These are phyloP conservation scores for Cryptophagus acutangulus DNA, from an alignment of 2,888 invertebrate species.

Conservation along the genomic window DNA sequence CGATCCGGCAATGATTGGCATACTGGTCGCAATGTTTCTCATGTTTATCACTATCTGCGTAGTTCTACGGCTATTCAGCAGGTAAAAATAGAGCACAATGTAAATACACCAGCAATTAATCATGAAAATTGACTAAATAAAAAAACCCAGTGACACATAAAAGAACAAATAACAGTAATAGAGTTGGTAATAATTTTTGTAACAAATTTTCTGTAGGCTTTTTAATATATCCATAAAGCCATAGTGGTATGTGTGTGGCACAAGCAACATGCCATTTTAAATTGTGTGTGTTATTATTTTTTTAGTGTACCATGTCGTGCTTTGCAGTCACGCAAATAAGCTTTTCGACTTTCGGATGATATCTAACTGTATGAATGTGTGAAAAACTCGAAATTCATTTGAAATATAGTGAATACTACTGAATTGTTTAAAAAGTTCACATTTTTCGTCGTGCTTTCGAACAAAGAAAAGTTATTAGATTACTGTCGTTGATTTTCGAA, in stretches of 20 bases:
- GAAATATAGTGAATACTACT: no score
- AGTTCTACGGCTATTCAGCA: conserved; percentile 86
- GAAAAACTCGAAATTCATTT: no score
- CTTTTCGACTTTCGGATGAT: conserved; percentile 1
- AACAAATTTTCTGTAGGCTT: no score
- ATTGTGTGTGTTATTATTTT: not conserved
- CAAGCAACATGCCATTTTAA: conserved; percentile 2
- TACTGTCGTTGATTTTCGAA: not conserved
- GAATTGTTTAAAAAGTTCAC: no score
- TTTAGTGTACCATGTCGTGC: conserved; percentile 1
- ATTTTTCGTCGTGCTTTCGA: not conserved
- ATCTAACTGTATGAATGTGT: not conserved
- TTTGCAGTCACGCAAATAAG: conserved; percentile 1
- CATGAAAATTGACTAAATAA: no score
- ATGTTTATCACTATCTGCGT: conserved; percentile 94
- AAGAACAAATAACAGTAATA: no score
- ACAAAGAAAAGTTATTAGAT: not conserved
- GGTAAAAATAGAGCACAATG: no score
- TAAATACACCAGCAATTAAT: no score
- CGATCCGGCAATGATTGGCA: conserved; percentile 87
- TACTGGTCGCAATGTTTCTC: conserved; percentile 83
- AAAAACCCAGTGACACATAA: no score
- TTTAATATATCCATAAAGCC: no score
- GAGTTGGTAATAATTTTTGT: no score
- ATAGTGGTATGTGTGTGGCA: no score